Percentiles rank a stretch among this genome's conserved stretches.
Conservation (phyloP, 2,113 vertebrate species). For the Leptosomus discolor region DNA sequence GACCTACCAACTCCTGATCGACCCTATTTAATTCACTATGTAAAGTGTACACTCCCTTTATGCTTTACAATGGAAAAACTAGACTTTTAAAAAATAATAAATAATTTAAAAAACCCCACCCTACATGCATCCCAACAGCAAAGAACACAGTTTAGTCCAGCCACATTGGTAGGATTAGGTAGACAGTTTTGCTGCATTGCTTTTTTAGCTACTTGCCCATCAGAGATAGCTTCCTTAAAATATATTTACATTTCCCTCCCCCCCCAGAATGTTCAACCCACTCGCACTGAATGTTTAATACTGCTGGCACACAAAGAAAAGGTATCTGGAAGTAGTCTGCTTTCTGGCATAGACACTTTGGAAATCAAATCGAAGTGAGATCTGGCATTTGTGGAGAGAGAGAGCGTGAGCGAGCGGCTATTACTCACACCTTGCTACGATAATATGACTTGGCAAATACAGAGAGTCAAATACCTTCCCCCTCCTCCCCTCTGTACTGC, state of each 20-base stretch:
- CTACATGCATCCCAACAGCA: not conserved
- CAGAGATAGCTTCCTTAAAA: not conserved
- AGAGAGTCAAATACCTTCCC: not conserved
- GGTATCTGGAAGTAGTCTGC: not conserved
- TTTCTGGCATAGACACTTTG: not conserved
- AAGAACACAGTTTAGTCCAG: not conserved
- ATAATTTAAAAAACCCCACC: not conserved
- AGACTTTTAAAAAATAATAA: not conserved
- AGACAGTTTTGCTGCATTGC: not conserved
- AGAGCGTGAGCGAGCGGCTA: not conserved
- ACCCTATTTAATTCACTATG: not conserved
- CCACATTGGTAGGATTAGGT: not conserved
- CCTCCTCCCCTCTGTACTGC: not conserved
- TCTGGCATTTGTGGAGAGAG: not conserved
- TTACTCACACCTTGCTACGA: not conserved
- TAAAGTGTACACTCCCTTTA: not conserved
- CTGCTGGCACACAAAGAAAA: not conserved
- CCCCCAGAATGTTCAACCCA: not conserved
- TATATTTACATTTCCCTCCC: not conserved
- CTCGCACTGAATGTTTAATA: not conserved
- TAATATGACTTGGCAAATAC: slow-evolving; percentile 2
- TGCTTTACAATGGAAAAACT: not conserved
- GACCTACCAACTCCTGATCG: not conserved
- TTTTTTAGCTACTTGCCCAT: not conserved
- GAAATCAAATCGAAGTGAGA: not conserved